Conservation (phyloP, 1,140 invertebrate genomes). For the Oncopeltus fasciatus region DNA sequence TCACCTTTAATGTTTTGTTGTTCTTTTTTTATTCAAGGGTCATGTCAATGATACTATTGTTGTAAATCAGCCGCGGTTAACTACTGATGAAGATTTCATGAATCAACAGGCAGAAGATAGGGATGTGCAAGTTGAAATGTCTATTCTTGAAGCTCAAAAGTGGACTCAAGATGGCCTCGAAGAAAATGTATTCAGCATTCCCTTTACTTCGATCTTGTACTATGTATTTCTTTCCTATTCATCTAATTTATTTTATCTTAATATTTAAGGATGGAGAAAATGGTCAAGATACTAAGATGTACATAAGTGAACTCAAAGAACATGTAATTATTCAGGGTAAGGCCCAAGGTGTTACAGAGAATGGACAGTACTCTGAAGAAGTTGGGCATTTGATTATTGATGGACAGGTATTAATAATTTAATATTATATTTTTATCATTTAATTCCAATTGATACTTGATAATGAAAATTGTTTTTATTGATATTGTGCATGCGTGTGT, state of each 20-base stretch:
- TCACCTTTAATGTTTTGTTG: too few species aligned
- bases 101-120: conserved; percentile 27
- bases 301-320: conserved; percentile 39
- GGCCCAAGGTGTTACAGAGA: conserved; percentile 28
- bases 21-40: conserved; percentile 30
- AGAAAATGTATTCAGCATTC: conserved; percentile 2
- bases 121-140: conserved; percentile 29
- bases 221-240: background rate
- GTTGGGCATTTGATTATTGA: conserved; percentile 40
- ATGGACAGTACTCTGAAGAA: conserved; percentile 30
- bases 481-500: too few species aligned
- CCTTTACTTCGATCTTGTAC: background rate
- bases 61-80: conserved; percentile 57
- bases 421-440: too few species aligned
- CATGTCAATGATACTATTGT: conserved; percentile 64
- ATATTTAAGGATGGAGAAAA: conserved; percentile 13
- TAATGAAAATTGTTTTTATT: too few species aligned
- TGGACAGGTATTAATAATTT: conserved; percentile 27
- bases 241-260: background rate
- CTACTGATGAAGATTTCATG: conserved; percentile 38
- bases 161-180: conserved; percentile 17
- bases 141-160: conserved; percentile 25
- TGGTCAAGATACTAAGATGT: conserved; percentile 30
- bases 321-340: conserved; percentile 38
- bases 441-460: too few species aligned